phyloP scores from a whole-genome alignment of 2,113 vertebrate genomes.

The Hyperopisus bebe region DNA sequence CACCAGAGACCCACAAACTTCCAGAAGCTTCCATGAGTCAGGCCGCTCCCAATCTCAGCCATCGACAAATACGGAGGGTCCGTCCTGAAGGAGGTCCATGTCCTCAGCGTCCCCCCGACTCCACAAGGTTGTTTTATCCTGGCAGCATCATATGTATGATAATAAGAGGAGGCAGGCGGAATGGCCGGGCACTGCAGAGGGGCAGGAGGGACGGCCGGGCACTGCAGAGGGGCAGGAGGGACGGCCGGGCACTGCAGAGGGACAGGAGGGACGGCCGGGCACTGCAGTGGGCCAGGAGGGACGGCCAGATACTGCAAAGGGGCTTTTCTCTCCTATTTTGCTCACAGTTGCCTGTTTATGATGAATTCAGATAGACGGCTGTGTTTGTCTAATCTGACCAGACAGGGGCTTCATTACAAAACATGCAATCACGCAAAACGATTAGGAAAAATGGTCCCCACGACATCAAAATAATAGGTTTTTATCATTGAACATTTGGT shows the following conservation, averaged over 20 bases:
- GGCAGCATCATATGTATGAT: not conserved
- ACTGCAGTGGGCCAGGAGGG: no score
- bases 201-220: no score
- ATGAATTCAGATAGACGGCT: slow-evolving; percentile 4
- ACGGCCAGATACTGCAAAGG: no score
- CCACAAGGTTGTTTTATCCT: not conserved
- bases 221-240: no score
- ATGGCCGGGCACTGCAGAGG: no score
- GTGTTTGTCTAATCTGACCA: not conserved
- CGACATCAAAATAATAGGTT: not conserved
- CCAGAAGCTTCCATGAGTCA: not conserved
- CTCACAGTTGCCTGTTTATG: not conserved
- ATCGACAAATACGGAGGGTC: not conserved
- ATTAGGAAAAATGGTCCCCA: not conserved
- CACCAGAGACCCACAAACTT: not conserved
- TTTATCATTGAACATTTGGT: no score
- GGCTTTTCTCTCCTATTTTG: not conserved
- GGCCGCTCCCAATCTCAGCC: not conserved
- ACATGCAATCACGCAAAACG: not conserved
- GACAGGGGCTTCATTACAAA: not conserved
- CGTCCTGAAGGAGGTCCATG: not conserved
- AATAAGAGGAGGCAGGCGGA: not conserved
- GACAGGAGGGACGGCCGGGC: not conserved
- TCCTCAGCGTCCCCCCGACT: not conserved
- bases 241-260: not conserved